These are phyloP conservation scores for Ecliptopera silaceata DNA, from an alignment of 2,888 invertebrate genomes.

Conservation along the genomic window DNA sequence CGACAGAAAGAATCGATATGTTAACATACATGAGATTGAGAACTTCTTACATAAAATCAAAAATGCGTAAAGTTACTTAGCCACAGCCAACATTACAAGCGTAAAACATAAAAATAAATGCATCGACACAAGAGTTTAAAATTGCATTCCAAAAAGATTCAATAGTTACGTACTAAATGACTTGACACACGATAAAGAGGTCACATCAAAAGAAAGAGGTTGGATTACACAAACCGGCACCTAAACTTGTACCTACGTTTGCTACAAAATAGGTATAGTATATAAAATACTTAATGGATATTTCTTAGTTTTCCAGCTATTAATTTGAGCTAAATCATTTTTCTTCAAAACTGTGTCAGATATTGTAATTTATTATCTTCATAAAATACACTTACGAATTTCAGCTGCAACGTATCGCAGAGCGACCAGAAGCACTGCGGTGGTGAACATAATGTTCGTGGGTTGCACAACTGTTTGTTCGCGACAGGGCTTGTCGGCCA, in stretches of 20 bases:
- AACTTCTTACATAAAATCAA: too few species aligned
- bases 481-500: conserved; percentile 58
- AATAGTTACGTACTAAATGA: neutral
- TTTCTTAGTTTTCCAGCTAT: neutral
- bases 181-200: neutral
- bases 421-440: conserved; percentile 58
- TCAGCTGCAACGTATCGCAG: conserved; percentile 69
- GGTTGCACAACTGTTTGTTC: conserved; percentile 55
- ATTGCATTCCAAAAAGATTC: neutral
- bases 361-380: neutral
- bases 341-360: neutral
- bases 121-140: too few species aligned
- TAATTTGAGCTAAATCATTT: neutral
- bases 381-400: conserved; percentile 64
- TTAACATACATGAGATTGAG: too few species aligned
- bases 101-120: too few species aligned
- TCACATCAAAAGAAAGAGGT: neutral
- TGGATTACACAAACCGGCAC: neutral
- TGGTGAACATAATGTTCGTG: conserved; percentile 55
- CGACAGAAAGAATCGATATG: too few species aligned
- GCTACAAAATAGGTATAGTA: too few species aligned
- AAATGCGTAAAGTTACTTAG: too few species aligned
- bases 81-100: too few species aligned
- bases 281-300: too few species aligned
- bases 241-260: too few species aligned